Conservation (phyloP, 2,888 invertebrate species). For the Lacanobia wlatinum region DNA sequence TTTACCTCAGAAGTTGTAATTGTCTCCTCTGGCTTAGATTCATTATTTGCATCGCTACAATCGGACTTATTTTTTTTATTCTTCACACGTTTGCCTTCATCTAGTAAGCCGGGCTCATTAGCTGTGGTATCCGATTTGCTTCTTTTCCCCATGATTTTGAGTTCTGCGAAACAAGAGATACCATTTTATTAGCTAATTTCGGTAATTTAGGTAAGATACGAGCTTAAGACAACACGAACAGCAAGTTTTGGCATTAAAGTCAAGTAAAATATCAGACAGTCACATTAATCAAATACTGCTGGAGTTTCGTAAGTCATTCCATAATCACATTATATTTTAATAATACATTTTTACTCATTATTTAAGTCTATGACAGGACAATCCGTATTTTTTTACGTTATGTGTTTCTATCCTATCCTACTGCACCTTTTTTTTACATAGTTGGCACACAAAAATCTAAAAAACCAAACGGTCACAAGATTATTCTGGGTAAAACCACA, state of each 20-base stretch:
- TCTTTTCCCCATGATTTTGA: conserved; percentile 74
- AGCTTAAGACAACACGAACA: not conserved
- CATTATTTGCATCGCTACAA: conserved; percentile 14
- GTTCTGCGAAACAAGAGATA: conserved; percentile 61
- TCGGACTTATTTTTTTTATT: conserved; percentile 45
- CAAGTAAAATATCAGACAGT: not conserved
- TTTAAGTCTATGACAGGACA: no score
- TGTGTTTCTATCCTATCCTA: conserved; percentile 2
- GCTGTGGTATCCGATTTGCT: conserved; percentile 42
- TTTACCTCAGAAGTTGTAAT: conserved; percentile 22
- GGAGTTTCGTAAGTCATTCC: not conserved
- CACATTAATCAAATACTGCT: not conserved
- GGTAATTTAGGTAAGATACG: not conserved
- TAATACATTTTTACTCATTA: not conserved
- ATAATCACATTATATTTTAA: not conserved
- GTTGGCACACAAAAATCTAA: conserved; percentile 42
- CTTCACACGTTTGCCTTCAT: conserved; percentile 27
- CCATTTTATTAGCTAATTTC: not conserved
- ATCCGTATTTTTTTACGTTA: conserved; percentile 2
- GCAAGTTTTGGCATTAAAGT: not conserved
- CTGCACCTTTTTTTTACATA: conserved; percentile 22
- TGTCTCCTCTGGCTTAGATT: conserved; percentile 16
- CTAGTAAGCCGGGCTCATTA: conserved; percentile 16
- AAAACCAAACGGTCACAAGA: conserved; percentile 30
- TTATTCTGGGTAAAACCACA: conserved; percentile 12